Conservation (phyloP, 2,113 vertebrate genomes). For the Oncorhynchus clarkii region DNA sequence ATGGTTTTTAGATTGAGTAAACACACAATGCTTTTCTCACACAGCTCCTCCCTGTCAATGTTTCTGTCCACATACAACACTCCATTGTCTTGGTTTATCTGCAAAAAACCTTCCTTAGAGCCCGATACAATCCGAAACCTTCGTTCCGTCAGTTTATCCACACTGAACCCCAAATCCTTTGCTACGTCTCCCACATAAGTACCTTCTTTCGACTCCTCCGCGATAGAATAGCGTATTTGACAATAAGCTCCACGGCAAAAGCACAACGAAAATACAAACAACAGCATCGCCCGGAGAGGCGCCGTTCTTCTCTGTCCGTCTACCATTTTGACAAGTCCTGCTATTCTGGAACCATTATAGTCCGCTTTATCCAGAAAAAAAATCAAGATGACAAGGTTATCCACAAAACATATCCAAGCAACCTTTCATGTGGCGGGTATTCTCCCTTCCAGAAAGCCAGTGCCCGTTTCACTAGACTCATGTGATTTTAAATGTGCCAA, state of each 20-base stretch:
- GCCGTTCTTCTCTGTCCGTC: not conserved
- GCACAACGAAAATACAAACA: not conserved
- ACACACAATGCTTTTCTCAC: slow-evolving; percentile 45
- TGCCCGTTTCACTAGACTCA: not conserved
- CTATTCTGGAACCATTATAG: not conserved
- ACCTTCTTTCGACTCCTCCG: slow-evolving; percentile 68
- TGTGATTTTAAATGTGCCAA: not conserved
- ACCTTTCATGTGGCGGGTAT: not conserved
- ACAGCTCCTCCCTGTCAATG: slow-evolving; percentile 57
- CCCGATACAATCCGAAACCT: slow-evolving; percentile 60
- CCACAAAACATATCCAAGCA: not conserved
- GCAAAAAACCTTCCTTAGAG: slow-evolving; percentile 1
- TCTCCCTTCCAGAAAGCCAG: not conserved
- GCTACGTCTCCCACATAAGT: slow-evolving; percentile 71
- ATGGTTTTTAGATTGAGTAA: slow-evolving; percentile 58
- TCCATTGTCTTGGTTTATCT: slow-evolving; percentile 64
- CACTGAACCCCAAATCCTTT: slow-evolving; percentile 67
- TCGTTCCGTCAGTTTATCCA: slow-evolving; percentile 46
- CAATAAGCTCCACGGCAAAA: slow-evolving; percentile 33
- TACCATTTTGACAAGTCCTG: not conserved
- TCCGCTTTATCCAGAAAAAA: not conserved
- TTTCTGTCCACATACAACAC: slow-evolving; percentile 60
- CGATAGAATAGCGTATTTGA: slow-evolving; percentile 61
- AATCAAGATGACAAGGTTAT: not conserved
- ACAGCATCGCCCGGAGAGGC: no score